Evolutionary conservation across 2,888 invertebrate species (phyloP), one percentile per base, ranked within the genome.

Genomic region (Odontocolon sp.): DNA sequence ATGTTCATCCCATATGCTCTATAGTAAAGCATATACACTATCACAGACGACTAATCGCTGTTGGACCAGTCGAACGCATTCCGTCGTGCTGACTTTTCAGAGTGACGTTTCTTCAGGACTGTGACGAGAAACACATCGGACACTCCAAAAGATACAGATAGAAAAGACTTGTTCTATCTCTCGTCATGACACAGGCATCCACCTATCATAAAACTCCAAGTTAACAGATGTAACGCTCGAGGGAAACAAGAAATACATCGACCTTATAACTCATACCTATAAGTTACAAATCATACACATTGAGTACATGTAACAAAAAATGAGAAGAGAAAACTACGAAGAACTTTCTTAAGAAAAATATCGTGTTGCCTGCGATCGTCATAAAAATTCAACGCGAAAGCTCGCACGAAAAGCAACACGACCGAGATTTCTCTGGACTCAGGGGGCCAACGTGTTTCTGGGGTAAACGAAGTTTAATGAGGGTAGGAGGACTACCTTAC

Each of bases 401-500:
- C 72, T 76, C 8, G 21, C 28, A 50, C 38, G 14, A 18, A 47
- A 50, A 21, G 54, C 59, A 59, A 31, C n/a, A 9, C 61, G 70
- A 54, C 45, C 66, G 61, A 61, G 61, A 61, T 61, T 67, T 28
- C 16, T 45, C 5, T 28, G 38, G 40, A 54, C 38, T 71, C 38
- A 16, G n/a, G 67, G 31, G 59, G 71, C 54, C 52, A 67, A 31
- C 67, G 71, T 71, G 76, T 76, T 71, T 71, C 71, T 67, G 59
- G 71, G 66, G 71, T 75, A 75, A 78, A 75, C 75, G 69, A 50
- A 67, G 69, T 75, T 71, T 67, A 78, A 75, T 78, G 71, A 78
- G 66, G 69, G 68, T 76, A 54, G 40, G 70, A 40, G 36, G 18
- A 67, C 56, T 16, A 23, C 14, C 47, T 69, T 57, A 16, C 64